A percentile compares a stretch with the other conserved stretches of the same genome.
phyloP scores from a whole-genome alignment of 2,888 invertebrate genomes.

The Plebejus melissa region DNA sequence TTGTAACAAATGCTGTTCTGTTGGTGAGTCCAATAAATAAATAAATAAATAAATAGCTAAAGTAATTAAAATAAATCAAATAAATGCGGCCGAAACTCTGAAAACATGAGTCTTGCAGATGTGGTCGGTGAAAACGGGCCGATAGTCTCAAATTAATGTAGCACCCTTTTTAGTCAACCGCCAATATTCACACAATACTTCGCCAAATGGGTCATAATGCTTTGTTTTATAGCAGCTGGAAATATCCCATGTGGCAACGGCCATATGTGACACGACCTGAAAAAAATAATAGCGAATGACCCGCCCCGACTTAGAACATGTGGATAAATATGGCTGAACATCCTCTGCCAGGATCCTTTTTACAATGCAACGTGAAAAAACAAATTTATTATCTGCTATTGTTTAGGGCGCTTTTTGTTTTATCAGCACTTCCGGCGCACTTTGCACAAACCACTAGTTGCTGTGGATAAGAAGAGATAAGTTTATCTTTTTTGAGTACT shows the following conservation, averaged over 20 bases:
- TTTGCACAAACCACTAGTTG: not conserved
- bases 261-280: conserved; percentile 50
- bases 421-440: conserved; percentile 1
- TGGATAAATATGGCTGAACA: conserved; percentile 48
- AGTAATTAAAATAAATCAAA: too few relatives aligned
- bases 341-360: conserved; percentile 11
- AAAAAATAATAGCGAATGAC: conserved; percentile 50
- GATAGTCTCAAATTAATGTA: not conserved
- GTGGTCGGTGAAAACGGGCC: too few relatives aligned
- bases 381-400: conserved; percentile 20
- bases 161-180: not conserved
- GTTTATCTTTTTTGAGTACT: not conserved
- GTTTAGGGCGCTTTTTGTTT: conserved; percentile 1
- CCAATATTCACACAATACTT: conserved; percentile 18
- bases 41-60: too few relatives aligned
- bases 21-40: too few relatives aligned
- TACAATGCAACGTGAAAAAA: conserved; percentile 5
- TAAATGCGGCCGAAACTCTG: too few relatives aligned
- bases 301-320: conserved; percentile 46
- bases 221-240: conserved; percentile 18
- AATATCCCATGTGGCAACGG: conserved; percentile 38
- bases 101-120: too few relatives aligned
- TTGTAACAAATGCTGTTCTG: too few relatives aligned
- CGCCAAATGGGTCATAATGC: conserved; percentile 8
- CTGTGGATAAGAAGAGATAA: not conserved